Conservation (phyloP, 2,888 invertebrate species). For the Dendrolimus houi region DNA sequence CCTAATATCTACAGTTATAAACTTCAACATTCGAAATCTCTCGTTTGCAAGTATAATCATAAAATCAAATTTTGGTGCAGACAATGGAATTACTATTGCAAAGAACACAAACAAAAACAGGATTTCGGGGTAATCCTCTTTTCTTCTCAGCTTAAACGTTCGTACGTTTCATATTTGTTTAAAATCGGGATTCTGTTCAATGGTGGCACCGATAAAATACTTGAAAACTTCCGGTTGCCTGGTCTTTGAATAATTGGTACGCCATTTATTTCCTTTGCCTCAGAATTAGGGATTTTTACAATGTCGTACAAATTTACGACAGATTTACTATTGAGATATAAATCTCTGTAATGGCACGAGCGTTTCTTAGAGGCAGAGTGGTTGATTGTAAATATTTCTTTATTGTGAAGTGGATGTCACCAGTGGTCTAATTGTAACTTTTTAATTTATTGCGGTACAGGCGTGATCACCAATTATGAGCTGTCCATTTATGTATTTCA, state of each 20-base stretch:
- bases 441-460: conserved; percentile 28
- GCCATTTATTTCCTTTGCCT: conserved; percentile 63
- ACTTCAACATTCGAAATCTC: not conserved
- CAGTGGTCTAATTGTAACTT: conserved; percentile 26
- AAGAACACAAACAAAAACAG: conserved; percentile 76
- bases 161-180: conserved; percentile 63
- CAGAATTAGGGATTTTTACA: conserved; percentile 42
- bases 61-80: conserved; percentile 17
- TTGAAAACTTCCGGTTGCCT: conserved; percentile 66
- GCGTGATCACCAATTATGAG: conserved; percentile 15
- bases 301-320: conserved; percentile 60
- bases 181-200: conserved; percentile 51
- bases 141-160: conserved; percentile 57
- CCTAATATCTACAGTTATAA: not conserved
- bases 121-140: conserved; percentile 67
- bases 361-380: conserved; percentile 36
- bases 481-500: not conserved
- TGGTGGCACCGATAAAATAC: conserved; percentile 55
- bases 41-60: conserved; percentile 18
- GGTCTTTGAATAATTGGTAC: conserved; percentile 59
- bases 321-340: conserved; percentile 50
- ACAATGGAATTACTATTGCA: conserved; percentile 53
- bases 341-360: conserved; percentile 67
- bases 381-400: conserved; percentile 43
- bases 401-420: conserved; percentile 43